These are phyloP conservation scores for Tragelaphus scriptus DNA, from an alignment of 2,113 vertebrate species.

Conservation along the genomic window DNA sequence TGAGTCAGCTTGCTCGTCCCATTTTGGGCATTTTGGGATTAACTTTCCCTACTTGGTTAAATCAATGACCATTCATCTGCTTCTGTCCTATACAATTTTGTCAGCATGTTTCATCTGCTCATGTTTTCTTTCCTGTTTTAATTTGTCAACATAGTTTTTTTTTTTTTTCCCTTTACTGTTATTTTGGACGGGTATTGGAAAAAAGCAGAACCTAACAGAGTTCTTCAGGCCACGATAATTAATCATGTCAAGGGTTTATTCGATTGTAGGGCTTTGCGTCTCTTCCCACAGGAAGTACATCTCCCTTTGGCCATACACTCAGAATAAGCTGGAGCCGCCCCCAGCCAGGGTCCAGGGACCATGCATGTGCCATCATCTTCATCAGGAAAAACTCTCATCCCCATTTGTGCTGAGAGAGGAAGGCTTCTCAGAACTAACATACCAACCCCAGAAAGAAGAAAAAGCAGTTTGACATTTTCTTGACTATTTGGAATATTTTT, in stretches of 20 bases:
- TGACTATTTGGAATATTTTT: constrained; percentile 80
- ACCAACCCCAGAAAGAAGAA: constrained; percentile 40
- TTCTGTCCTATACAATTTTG: not conserved
- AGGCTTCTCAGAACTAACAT: constrained; percentile 6
- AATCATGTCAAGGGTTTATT: not conserved
- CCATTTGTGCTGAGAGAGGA: not conserved
- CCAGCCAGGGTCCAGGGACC: not conserved
- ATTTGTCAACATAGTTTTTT: not conserved
- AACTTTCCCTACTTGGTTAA: not conserved
- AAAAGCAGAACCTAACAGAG: not conserved
- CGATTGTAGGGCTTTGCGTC: not conserved
- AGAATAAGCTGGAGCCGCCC: not conserved
- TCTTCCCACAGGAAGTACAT: not conserved
- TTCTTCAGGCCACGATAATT: not conserved
- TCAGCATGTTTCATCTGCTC: not conserved
- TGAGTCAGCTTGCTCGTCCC: not conserved
- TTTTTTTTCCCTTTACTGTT: not conserved
- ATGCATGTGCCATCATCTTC: not conserved
- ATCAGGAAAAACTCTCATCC: not conserved
- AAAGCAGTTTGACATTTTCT: constrained; percentile 80
- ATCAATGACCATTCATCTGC: not conserved
- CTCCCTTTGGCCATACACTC: not conserved
- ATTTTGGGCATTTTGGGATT: not conserved
- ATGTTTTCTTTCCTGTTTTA: not conserved
- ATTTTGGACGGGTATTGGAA: not conserved